These are phyloP conservation scores for Rhagonycha fulva DNA, from an alignment of 2,888 invertebrate genomes.

Conservation along the genomic window DNA sequence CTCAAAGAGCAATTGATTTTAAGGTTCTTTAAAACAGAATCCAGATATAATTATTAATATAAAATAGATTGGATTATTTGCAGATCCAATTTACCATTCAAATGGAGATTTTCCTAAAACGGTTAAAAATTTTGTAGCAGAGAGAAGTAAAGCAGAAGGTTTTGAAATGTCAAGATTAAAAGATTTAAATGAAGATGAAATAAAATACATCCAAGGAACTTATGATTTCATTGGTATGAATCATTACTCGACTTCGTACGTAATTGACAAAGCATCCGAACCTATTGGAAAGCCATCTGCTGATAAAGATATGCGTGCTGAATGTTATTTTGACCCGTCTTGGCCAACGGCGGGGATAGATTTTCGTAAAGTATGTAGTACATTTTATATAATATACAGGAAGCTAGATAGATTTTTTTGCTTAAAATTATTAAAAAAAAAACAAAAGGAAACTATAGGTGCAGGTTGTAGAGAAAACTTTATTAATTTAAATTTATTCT, in stretches of 20 bases:
- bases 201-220: conserved; percentile 49
- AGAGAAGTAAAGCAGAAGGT: conserved; percentile 30
- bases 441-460: no score
- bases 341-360: not conserved
- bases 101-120: conserved; percentile 35
- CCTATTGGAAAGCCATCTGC: not conserved
- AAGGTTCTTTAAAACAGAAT: conserved; percentile 12
- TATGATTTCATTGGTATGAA: conserved; percentile 59
- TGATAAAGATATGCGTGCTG: not conserved
- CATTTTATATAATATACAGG: no score
- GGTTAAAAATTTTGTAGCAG: conserved; percentile 31
- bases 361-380: not conserved
- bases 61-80: conserved; percentile 56
- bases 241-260: conserved; percentile 52
- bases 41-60: not conserved
- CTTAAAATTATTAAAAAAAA: no score
- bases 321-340: not conserved
- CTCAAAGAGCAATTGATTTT: conserved; percentile 19
- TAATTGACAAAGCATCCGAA: not conserved
- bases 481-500: no score
- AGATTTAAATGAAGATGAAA: conserved; percentile 58
- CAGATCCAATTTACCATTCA: conserved; percentile 53
- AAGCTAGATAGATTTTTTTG: no score
- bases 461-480: no score
- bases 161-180: conserved; percentile 54